Evolutionary conservation across 2,888 invertebrate species (phyloP), one percentile per base, ranked within the genome.

Genomic region (Globia sparganii): DNA sequence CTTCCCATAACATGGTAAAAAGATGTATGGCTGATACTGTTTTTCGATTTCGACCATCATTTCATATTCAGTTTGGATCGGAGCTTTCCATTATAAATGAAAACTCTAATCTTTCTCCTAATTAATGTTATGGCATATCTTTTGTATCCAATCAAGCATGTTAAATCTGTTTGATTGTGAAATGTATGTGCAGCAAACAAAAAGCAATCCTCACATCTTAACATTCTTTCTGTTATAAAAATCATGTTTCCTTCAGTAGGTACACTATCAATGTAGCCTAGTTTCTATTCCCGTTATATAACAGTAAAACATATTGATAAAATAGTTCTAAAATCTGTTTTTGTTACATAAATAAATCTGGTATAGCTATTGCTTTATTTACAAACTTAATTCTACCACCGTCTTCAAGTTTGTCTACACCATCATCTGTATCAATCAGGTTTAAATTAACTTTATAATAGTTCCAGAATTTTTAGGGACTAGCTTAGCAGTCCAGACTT

Each of bases 371-470:
- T 61, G 31, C 46, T 66, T n/a, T 21, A 13, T 59, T 53, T 18
- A 31, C 13, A 67, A 70, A 75, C 5, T 43, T 21, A 70, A 76
- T 59, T 64, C 37, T 5, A 49, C 31, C 25, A 46, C 40, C 2
- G 66, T 66, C 25, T 8, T 59, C 34, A 68, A 80, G 64, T 72
- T 46, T 72, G 31, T 81, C 62, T 65, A 4, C 28, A 21, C 49
- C 28, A 61, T 58, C 13, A 43, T 21, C n/a, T 67, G 43, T 25
- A 34, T 58, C 73, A 73, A 74, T 83, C 61, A 78, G 58, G 69
- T 61, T 62, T 31, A 77, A 77, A 78, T 76, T 40, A 66, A 70
- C 64, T 79, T 28, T 28, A 68, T 78, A 77, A 71, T 75, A 25
- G 68, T 28, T 71, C 59, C 70, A 59, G 31, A 67, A 13, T 81